Evolutionary conservation across 2,113 vertebrate genomes (phyloP).

Genomic region (Ploceus nigricollis): DNA sequence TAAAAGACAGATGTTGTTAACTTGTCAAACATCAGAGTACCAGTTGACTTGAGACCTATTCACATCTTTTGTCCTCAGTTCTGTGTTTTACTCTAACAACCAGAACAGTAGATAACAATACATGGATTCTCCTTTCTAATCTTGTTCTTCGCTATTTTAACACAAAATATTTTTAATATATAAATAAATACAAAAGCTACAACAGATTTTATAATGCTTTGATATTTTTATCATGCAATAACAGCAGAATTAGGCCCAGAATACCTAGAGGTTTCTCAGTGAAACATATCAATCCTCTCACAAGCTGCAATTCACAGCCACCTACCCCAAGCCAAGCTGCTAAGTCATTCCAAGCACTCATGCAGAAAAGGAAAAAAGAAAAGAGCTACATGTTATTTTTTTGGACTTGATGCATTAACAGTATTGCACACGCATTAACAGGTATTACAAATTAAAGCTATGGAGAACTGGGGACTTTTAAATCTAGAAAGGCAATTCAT

Average conservation of each 20-base stretch:
- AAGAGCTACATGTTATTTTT: neutral
- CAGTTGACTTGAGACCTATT: neutral
- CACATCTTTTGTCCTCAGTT: neutral
- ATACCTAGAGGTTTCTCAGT: neutral
- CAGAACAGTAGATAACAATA: neutral
- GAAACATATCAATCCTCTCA: neutral
- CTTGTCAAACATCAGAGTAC: neutral
- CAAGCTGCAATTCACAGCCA: neutral
- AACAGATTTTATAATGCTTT: neutral
- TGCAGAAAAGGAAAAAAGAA: neutral
- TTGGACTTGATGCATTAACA: neutral
- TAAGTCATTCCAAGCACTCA: constrained; percentile 45
- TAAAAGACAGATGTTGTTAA: neutral
- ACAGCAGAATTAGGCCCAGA: neutral
- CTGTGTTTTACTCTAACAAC: neutral
- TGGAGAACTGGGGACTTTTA: neutral
- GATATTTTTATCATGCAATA: neutral
- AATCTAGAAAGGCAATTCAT: neutral
- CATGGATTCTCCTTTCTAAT: neutral
- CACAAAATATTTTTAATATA: neutral
- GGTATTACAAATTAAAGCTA: neutral
- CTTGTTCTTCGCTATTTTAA: neutral
- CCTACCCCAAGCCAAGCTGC: constrained; percentile 40
- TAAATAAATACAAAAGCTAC: neutral
- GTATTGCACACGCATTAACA: neutral